A percentile compares a stretch with the other conserved stretches of the same genome.
These are phyloP conservation scores for Brachypodius melanocephalos DNA, from an alignment of 2,113 vertebrate species.

Conservation along the genomic window DNA sequence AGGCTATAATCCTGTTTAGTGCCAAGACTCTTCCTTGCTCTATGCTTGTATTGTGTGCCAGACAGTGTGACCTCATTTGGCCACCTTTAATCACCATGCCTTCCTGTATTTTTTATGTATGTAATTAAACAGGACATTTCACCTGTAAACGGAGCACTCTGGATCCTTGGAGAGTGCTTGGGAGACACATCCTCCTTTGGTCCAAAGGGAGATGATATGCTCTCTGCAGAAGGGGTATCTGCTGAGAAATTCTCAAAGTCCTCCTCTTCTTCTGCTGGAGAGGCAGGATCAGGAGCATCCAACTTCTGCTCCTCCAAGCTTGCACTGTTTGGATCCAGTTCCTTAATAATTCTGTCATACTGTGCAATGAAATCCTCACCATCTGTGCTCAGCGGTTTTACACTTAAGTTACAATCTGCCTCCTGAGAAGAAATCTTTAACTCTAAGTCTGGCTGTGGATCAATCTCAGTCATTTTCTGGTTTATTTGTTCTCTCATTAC, in stretches of 20 bases:
- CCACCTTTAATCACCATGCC: neutral
- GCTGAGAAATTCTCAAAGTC: slow-evolving; percentile 83
- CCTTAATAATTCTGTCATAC: slow-evolving; percentile 88
- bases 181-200: slow-evolving; percentile 47
- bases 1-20: neutral
- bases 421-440: neutral
- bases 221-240: slow-evolving; percentile 80
- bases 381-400: slow-evolving; percentile 21
- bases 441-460: neutral
- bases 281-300: slow-evolving; percentile 14
- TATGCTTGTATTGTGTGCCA: neutral
- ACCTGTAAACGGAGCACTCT: slow-evolving; percentile 90
- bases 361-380: slow-evolving; percentile 83
- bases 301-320: slow-evolving; percentile 52
- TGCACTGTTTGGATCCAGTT: slow-evolving; percentile 73
- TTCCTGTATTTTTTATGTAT: neutral
- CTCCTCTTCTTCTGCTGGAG: slow-evolving; percentile 74
- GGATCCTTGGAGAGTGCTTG: slow-evolving; percentile 52
- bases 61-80: neutral
- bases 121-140: neutral
- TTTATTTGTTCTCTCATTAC: slow-evolving; percentile 10
- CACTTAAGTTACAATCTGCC: slow-evolving; percentile 53
- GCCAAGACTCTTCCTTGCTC: neutral
- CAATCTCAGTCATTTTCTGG: neutral
- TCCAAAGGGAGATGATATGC: slow-evolving; percentile 76